phyloP scores from a whole-genome alignment of 2,888 invertebrate species.

The Epirrhoe alternata region DNA sequence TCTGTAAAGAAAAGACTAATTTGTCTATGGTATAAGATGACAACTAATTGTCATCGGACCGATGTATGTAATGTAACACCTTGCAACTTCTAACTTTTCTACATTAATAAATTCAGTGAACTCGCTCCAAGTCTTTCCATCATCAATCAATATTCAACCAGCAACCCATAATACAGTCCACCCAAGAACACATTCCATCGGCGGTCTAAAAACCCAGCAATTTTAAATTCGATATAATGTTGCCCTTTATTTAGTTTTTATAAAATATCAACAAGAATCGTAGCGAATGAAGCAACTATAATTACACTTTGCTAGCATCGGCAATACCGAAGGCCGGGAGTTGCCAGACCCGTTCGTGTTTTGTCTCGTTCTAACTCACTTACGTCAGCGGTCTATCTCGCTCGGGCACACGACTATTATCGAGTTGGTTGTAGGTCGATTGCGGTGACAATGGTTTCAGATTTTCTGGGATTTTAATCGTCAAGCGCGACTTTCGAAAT shows the following conservation, averaged over 20 bases:
- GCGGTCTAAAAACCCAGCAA: not conserved
- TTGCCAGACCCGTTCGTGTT: slow-evolving; percentile 14
- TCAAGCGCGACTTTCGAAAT: not conserved
- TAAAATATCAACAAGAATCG: slow-evolving; percentile 1
- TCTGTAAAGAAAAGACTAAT: too few relatives aligned
- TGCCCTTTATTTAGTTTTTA: not conserved
- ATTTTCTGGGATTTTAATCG: not conserved
- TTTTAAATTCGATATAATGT: not conserved
- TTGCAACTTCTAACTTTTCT: too few relatives aligned
- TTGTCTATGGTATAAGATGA: too few relatives aligned
- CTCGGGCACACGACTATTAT: slow-evolving; percentile 31
- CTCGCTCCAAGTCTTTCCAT: too few relatives aligned
- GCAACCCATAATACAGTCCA: too few relatives aligned
- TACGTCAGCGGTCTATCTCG: slow-evolving; percentile 31
- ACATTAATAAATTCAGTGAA: too few relatives aligned
- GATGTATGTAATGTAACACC: too few relatives aligned
- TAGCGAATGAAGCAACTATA: slow-evolving; percentile 17
- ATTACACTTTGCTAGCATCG: slow-evolving; percentile 10
- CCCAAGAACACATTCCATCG: not conserved
- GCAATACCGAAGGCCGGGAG: slow-evolving; percentile 25
- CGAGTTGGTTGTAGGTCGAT: slow-evolving; percentile 38
- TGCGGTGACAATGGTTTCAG: slow-evolving; percentile 37
- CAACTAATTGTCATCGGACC: too few relatives aligned
- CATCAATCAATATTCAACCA: too few relatives aligned
- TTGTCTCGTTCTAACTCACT: slow-evolving; percentile 31